Conservation (phyloP, 2,888 invertebrate species). For the Bursaphelenchus okinawaensis region DNA sequence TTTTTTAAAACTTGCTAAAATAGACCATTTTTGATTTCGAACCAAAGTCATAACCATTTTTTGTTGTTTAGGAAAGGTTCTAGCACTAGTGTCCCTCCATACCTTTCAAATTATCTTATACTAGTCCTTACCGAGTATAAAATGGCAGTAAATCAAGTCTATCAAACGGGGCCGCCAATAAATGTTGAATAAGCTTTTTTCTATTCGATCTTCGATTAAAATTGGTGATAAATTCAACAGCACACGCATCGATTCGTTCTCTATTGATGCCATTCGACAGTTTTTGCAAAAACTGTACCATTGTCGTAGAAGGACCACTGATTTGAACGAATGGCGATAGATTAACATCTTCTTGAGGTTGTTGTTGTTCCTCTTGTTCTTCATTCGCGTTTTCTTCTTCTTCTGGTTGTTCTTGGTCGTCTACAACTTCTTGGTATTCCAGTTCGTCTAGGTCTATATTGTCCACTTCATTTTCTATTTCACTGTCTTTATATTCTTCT, state of each 20-base stretch:
- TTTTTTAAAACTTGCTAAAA: no score
- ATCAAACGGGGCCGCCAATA: conserved; percentile 33
- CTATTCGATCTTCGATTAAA: conserved; percentile 32
- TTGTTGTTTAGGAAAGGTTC: no score
- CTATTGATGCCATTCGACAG: conserved; percentile 45
- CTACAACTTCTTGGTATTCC: conserved; percentile 13
- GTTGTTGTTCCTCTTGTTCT: conserved; percentile 14
- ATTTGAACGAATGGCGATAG: conserved; percentile 4
- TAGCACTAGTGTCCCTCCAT: background rate
- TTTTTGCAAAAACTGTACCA: conserved; percentile 34
- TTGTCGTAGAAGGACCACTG: conserved; percentile 8
- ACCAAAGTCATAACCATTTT: no score
- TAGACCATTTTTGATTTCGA: no score
- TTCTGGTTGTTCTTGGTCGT: conserved; percentile 4
- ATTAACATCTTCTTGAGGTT: conserved; percentile 11
- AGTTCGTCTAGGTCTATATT: conserved; percentile 1
- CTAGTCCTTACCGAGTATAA: conserved; percentile 34
- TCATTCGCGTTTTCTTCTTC: conserved; percentile 1
- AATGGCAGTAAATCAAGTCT: conserved; percentile 50
- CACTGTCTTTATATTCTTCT: background rate
- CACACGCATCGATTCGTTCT: conserved; percentile 47
- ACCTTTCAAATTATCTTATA: no score
- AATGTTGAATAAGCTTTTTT: conserved; percentile 39
- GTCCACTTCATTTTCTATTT: background rate
- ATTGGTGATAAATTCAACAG: conserved; percentile 39